Percentiles rank a stretch among this genome's conserved stretches.
These are phyloP conservation scores for Dione vanillae DNA, from an alignment of 2,888 invertebrate species.

Conservation along the genomic window DNA sequence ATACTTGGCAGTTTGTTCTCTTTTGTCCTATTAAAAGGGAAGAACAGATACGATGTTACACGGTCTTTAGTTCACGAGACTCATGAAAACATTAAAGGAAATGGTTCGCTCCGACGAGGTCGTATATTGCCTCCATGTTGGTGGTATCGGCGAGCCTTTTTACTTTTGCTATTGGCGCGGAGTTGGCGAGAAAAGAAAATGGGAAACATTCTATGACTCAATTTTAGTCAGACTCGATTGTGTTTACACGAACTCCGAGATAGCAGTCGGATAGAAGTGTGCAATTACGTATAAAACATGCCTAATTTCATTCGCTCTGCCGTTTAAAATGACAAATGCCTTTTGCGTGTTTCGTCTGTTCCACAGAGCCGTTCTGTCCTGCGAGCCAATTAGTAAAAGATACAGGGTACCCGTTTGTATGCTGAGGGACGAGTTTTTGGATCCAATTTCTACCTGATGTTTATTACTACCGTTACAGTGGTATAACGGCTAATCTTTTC, in stretches of 20 bases:
- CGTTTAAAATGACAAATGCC: slow-evolving; percentile 67
- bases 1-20: slow-evolving; percentile 78
- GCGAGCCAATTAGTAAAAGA: slow-evolving; percentile 73
- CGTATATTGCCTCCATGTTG: slow-evolving; percentile 74
- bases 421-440: slow-evolving; percentile 66
- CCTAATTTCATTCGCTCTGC: slow-evolving; percentile 66
- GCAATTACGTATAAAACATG: slow-evolving; percentile 56
- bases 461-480: slow-evolving; percentile 74
- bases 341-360: slow-evolving; percentile 58
- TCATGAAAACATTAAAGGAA: slow-evolving; percentile 81
- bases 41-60: slow-evolving; percentile 79
- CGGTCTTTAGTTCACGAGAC: slow-evolving; percentile 76
- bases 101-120: slow-evolving; percentile 67
- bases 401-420: slow-evolving; percentile 64
- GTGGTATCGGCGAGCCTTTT: slow-evolving; percentile 73
- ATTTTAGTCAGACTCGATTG: slow-evolving; percentile 71
- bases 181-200: slow-evolving; percentile 78
- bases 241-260: slow-evolving; percentile 61
- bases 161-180: slow-evolving; percentile 74
- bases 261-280: slow-evolving; percentile 58
- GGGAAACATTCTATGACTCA: slow-evolving; percentile 80
- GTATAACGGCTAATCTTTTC: slow-evolving; percentile 71
- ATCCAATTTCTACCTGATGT: slow-evolving; percentile 80
- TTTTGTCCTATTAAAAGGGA: slow-evolving; percentile 77
- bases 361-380: slow-evolving; percentile 55